Percentiles rank a stretch among this genome's conserved stretches.
phyloP scores from a whole-genome alignment of 2,113 vertebrate species.

The Cryptomyrus ogoouensis region DNA sequence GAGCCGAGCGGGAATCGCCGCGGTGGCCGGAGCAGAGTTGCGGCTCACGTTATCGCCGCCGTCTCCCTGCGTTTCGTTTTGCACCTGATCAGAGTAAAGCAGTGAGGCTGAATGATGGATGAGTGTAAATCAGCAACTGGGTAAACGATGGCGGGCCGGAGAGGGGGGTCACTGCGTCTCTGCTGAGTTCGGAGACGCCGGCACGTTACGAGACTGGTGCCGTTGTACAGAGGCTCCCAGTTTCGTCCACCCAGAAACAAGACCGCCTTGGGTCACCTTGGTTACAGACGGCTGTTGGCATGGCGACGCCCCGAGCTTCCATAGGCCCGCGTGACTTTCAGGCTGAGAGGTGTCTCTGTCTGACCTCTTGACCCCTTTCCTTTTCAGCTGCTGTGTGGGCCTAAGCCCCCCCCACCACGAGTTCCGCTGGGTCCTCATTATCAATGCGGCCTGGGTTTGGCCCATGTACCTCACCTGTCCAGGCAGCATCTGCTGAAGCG shows the following conservation, averaged over 20 bases:
- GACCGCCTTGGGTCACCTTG: neutral
- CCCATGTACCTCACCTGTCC: slow-evolving; percentile 2
- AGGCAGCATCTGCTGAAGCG: neutral
- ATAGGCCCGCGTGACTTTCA: neutral
- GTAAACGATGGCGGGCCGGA: neutral
- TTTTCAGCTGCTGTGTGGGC: neutral
- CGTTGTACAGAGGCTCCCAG: neutral
- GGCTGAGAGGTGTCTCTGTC: neutral
- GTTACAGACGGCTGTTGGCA: neutral
- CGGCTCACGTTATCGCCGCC: neutral
- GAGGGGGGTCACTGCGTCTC: neutral
- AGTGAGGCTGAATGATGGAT: neutral
- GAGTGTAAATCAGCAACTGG: neutral
- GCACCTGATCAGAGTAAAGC: neutral
- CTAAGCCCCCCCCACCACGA: neutral
- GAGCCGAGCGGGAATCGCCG: neutral
- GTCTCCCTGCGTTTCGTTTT: neutral
- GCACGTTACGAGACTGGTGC: neutral
- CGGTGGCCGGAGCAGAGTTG: neutral
- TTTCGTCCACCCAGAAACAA: neutral
- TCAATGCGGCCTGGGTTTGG: neutral
- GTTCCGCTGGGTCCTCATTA: neutral
- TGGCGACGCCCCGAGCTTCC: neutral
- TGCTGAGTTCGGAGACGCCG: neutral
- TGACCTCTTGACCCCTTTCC: neutral